Conservation (phyloP, 2,113 vertebrate species). For the Erinaceus europaeus region DNA sequence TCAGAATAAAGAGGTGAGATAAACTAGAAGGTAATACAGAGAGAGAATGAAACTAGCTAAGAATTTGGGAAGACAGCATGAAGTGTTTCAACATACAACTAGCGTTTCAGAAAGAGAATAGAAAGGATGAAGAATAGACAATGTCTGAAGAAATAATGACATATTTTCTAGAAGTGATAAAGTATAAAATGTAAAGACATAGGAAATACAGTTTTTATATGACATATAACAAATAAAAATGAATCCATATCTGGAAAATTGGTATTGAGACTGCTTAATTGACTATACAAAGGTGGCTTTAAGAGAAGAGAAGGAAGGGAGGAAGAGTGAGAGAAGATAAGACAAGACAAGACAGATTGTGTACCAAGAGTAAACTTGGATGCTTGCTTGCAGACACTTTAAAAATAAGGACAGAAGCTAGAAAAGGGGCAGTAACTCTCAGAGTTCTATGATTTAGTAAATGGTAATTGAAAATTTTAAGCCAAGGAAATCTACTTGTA, state of each 20-base stretch:
- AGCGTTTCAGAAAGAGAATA: not conserved
- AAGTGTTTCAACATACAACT: not conserved
- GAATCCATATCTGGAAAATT: not conserved
- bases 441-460: not conserved
- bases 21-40: not conserved
- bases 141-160: not conserved
- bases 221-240: not conserved
- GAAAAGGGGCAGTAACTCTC: not conserved
- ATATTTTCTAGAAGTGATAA: not conserved
- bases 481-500: not conserved
- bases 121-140: not conserved
- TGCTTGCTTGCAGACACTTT: not conserved
- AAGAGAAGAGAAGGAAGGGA: constrained; percentile 13
- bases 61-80: not conserved
- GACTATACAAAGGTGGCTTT: not conserved
- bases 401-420: not conserved
- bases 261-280: not conserved
- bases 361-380: too few species aligned
- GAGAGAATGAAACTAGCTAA: not conserved
- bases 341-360: too few species aligned
- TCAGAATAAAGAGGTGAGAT: not conserved
- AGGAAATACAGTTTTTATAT: not conserved
- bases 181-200: not conserved
- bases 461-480: not conserved
- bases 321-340: too few species aligned